Evolutionary conservation across 1,140 invertebrate species (phyloP).

Genomic region (Ostrea edulis): DNA sequence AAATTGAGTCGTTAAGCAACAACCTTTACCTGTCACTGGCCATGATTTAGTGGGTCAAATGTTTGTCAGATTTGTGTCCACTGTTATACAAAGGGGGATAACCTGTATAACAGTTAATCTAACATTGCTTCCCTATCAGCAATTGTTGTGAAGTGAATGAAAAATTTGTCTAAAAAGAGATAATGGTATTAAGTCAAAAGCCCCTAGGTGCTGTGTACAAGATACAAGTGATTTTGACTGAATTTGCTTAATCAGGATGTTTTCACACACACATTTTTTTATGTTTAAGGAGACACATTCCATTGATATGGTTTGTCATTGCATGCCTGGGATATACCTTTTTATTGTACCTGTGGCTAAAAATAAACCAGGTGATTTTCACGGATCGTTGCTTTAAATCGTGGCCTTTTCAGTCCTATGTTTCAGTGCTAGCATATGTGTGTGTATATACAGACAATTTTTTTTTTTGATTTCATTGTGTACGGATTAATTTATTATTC

Average conservation of each 20-base stretch:
- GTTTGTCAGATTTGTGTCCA: neutral
- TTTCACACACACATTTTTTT: neutral
- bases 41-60: constrained; percentile 1
- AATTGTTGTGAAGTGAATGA: neutral
- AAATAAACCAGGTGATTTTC: constrained; percentile 35
- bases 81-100: constrained; percentile 5
- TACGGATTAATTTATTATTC: constrained; percentile 31
- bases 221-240: neutral
- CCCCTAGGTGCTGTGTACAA: neutral
- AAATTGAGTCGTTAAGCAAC: neutral
- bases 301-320: constrained; percentile 14
- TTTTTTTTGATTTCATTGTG: neutral
- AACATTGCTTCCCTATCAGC: constrained; percentile 17
- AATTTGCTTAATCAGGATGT: neutral
- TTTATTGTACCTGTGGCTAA: constrained; percentile 38
- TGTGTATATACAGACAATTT: neutral
- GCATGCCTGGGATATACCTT: constrained; percentile 31
- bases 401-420: neutral
- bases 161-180: constrained; percentile 9
- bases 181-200: neutral
- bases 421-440: constrained; percentile 32
- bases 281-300: neutral
- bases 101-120: constrained; percentile 1
- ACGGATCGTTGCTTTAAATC: constrained; percentile 27
- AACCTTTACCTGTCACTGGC: neutral